A percentile compares a stretch with the other conserved stretches of the same genome.
phyloP scores from a whole-genome alignment of 2,888 invertebrate genomes.

The Scaptomyza flava region DNA sequence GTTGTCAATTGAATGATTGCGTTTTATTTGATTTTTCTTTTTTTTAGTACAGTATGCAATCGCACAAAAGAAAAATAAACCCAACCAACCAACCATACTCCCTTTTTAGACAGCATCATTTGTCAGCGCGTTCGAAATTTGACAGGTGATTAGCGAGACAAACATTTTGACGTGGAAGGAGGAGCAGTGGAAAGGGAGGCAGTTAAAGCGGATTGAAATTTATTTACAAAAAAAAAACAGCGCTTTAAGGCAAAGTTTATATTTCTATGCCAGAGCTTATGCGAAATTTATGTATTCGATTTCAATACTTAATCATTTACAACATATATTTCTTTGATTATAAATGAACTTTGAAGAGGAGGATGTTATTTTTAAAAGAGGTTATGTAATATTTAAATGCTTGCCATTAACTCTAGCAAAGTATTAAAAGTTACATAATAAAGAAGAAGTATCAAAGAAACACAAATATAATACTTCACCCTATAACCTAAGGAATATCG shows the following conservation, averaged over 20 bases:
- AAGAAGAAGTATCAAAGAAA: no score
- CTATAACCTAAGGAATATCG: no score
- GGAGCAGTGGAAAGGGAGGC: neutral
- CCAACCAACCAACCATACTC: neutral
- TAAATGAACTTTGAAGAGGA: neutral
- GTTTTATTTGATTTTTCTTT: conserved; percentile 68
- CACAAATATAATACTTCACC: no score
- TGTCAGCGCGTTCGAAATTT: conserved; percentile 76
- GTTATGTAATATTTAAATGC: no score
- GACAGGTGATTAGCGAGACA: conserved; percentile 77
- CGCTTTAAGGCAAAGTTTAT: neutral
- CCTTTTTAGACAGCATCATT: conserved; percentile 57
- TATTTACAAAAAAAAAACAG: neutral
- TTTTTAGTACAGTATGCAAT: conserved; percentile 37
- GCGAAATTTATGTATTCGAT: neutral
- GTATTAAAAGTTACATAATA: no score
- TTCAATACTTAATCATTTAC: neutral
- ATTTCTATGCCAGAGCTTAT: neutral
- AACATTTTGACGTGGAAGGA: conserved; percentile 34
- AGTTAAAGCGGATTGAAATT: neutral
- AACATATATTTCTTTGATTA: neutral
- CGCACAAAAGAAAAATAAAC: neutral
- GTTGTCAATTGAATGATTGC: conserved; percentile 80
- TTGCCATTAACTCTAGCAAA: no score
- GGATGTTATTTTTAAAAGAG: no score